Conservation (phyloP, 1,140 invertebrate species). For the Musca vetustissima region DNA sequence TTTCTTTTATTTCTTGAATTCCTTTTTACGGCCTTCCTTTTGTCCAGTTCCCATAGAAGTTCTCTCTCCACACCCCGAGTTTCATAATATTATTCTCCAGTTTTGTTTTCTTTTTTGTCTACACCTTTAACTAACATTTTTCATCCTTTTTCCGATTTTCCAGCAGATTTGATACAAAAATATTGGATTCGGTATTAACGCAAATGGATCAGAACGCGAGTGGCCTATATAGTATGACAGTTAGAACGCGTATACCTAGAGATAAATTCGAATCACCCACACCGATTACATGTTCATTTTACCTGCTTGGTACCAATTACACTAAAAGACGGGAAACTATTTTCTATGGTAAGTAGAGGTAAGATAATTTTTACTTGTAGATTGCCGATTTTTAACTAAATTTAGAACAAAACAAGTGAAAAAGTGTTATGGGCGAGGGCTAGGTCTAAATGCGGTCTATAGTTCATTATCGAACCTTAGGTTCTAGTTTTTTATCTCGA, state of each 20-base stretch:
- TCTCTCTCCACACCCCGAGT: no score
- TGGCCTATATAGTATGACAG: slow-evolving; percentile 53
- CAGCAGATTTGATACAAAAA: slow-evolving; percentile 49
- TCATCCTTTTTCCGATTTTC: slow-evolving; percentile 7
- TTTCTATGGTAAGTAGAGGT: slow-evolving; percentile 54
- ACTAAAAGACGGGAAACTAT: slow-evolving; percentile 55
- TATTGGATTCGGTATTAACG: slow-evolving; percentile 51
- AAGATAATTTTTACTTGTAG: slow-evolving; percentile 23
- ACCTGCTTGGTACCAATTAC: slow-evolving; percentile 53
- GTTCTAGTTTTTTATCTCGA: no score
- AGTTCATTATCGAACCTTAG: no score
- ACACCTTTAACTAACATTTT: background rate
- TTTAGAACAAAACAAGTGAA: no score
- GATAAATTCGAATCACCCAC: slow-evolving; percentile 53
- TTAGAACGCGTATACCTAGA: slow-evolving; percentile 52
- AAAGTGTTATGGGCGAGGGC: no score
- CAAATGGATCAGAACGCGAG: slow-evolving; percentile 53
- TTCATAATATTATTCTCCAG: no score
- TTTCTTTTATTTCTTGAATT: no score
- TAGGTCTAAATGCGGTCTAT: no score
- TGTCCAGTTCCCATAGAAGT: no score
- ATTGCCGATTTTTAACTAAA: no score
- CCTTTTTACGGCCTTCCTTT: no score
- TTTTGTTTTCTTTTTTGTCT: background rate
- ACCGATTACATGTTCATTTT: slow-evolving; percentile 55